These are phyloP conservation scores for Catostomus latipinnis DNA, from an alignment of 2,797 vertebrate genomes.

Conservation along the genomic window DNA sequence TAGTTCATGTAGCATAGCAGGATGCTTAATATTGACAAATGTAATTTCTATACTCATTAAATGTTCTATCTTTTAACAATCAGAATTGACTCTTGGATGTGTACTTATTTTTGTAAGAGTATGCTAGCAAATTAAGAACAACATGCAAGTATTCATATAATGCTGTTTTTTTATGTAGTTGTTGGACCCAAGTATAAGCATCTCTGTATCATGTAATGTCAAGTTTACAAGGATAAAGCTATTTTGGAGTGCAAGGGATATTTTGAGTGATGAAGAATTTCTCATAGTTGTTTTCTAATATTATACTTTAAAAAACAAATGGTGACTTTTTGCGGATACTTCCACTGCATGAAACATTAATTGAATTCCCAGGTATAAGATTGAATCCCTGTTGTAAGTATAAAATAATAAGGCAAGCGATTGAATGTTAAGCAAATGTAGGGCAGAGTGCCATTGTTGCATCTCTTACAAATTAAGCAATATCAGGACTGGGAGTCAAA, in stretches of 20 bases:
- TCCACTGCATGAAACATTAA: too few relatives aligned
- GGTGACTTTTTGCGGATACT: too few relatives aligned
- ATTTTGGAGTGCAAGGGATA: background rate
- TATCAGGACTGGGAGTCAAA: slow-evolving; percentile 49
- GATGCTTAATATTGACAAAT: slow-evolving; percentile 58
- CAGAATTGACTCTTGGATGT: slow-evolving; percentile 58
- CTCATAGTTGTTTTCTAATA: too few relatives aligned
- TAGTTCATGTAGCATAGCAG: background rate
- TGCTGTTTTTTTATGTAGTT: too few relatives aligned
- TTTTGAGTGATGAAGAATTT: too few relatives aligned
- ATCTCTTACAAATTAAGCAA: slow-evolving; percentile 25
- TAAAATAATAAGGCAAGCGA: background rate
- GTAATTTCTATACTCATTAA: slow-evolving; percentile 76
- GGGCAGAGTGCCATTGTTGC: slow-evolving; percentile 59
- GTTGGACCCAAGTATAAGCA: too few relatives aligned
- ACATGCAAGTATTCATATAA: background rate
- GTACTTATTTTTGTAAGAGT: slow-evolving; percentile 49
- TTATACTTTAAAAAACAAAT: too few relatives aligned
- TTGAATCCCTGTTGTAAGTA: too few relatives aligned
- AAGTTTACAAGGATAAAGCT: background rate
- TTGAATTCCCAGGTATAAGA: too few relatives aligned
- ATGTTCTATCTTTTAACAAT: slow-evolving; percentile 73
- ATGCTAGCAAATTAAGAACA: background rate
- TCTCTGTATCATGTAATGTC: background rate
- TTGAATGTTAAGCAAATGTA: slow-evolving; percentile 34